Evolutionary conservation across 1,140 invertebrate genomes (phyloP).

Genomic region (Cepaea nemoralis): DNA sequence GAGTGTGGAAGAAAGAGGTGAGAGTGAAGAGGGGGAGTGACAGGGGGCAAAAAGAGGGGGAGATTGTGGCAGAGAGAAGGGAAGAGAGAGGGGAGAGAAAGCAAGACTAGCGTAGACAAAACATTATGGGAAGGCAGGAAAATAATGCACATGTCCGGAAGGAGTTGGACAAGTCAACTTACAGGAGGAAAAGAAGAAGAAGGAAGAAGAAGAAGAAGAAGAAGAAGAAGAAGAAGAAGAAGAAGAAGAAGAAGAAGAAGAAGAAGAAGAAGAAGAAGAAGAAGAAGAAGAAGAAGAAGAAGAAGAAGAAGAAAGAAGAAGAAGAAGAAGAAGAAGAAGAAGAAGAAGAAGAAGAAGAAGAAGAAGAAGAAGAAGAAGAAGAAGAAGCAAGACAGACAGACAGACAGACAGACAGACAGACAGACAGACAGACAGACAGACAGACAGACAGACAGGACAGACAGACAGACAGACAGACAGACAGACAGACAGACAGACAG

Average conservation of each 20-base stretch:
- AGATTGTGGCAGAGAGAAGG: no score
- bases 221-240: not conserved
- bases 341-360: not conserved
- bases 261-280: not conserved
- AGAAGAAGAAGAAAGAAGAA: no score
- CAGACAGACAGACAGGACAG: no score
- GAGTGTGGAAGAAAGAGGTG: no score
- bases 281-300: not conserved
- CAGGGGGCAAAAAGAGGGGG: no score
- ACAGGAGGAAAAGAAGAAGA: not conserved
- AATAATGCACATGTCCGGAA: no score
- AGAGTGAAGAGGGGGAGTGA: no score
- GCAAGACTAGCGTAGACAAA: no score
- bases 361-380: conserved; percentile 2
- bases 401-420: not conserved
- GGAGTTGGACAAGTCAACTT: not conserved
- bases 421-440: not conserved
- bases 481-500: not conserved
- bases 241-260: not conserved
- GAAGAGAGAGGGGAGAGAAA: no score
- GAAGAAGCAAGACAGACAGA: no score
- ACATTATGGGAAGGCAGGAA: no score
- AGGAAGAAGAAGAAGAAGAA: not conserved
- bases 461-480: not conserved
- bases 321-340: not conserved